phyloP scores from a whole-genome alignment of 1,140 invertebrate genomes.

The Caenorhabditis remanei region DNA sequence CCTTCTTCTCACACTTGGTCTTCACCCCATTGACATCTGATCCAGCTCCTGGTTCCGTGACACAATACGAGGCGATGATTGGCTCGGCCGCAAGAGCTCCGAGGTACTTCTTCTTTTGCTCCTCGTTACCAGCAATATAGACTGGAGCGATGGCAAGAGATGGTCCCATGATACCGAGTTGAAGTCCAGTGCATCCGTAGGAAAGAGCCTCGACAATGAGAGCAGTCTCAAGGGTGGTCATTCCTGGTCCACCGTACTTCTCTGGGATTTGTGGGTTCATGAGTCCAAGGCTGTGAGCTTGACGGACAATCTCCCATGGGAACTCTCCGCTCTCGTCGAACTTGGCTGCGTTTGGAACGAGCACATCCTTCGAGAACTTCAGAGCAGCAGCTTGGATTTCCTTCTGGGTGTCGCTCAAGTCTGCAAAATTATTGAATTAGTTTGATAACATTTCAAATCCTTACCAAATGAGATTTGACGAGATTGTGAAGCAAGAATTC shows the following conservation, averaged over 20 bases:
- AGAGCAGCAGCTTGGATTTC: slow-evolving; percentile 89
- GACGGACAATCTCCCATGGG: slow-evolving; percentile 94
- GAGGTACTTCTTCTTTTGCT: slow-evolving; percentile 93
- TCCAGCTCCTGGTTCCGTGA: slow-evolving; percentile 90
- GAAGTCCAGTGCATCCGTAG: slow-evolving; percentile 93
- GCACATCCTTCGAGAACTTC: slow-evolving; percentile 91
- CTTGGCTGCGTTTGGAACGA: slow-evolving; percentile 89
- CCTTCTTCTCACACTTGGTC: slow-evolving; percentile 89
- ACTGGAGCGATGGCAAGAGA: slow-evolving; percentile 91
- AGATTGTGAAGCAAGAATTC: neutral
- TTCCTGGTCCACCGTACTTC: slow-evolving; percentile 80
- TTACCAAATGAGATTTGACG: slow-evolving; percentile 50
- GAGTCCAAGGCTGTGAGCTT: slow-evolving; percentile 90
- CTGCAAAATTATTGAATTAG: slow-evolving; percentile 62
- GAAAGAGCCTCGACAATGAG: slow-evolving; percentile 90
- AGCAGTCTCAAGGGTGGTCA: slow-evolving; percentile 84
- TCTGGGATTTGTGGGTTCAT: slow-evolving; percentile 88
- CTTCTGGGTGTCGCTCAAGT: slow-evolving; percentile 75
- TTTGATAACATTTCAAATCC: neutral
- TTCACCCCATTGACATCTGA: slow-evolving; percentile 83
- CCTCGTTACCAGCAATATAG: slow-evolving; percentile 86
- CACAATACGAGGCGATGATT: slow-evolving; percentile 85
- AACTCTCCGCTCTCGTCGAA: slow-evolving; percentile 91
- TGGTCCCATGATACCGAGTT: slow-evolving; percentile 84
- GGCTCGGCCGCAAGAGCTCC: slow-evolving; percentile 76